A percentile compares a stretch with the other conserved stretches of the same genome.
phyloP scores from a whole-genome alignment of 2,113 vertebrate genomes.

The Tichodroma muraria region DNA sequence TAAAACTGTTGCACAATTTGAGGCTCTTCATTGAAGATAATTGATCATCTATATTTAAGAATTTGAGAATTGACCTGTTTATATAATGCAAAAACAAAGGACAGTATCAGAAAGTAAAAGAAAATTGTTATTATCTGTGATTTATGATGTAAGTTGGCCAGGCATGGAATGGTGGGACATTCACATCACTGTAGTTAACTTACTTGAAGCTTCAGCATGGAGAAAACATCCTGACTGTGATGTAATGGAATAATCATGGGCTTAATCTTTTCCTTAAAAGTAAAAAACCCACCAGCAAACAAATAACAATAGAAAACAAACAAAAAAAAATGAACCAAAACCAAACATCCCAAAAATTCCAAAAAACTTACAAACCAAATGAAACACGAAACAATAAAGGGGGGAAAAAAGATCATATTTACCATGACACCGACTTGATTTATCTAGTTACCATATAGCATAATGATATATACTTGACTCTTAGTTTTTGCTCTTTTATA shows the following conservation, averaged over 20 bases:
- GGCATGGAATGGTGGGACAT: fast-evolving
- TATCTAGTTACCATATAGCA: neutral
- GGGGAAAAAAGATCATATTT: neutral
- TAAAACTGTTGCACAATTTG: neutral
- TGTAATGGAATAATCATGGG: neutral
- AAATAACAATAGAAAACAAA: fast-evolving
- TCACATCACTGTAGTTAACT: neutral
- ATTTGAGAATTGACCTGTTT: neutral
- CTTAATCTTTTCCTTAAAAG: neutral
- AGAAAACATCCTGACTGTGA: neutral
- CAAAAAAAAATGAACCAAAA: neutral
- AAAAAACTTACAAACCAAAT: neutral
- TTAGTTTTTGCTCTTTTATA: neutral
- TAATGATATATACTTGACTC: neutral
- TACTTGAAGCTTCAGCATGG: neutral
- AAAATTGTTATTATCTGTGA: neutral
- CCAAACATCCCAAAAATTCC: too few species aligned
- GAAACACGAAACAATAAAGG: neutral
- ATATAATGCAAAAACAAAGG: neutral
- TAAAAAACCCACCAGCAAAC: too few species aligned
- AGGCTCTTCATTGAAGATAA: neutral
- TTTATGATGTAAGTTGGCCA: neutral
- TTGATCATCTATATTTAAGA: neutral
- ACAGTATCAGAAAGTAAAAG: neutral
- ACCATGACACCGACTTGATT: neutral